Conservation (phyloP, 2,113 vertebrate genomes). For the Atractosteus spatula region DNA sequence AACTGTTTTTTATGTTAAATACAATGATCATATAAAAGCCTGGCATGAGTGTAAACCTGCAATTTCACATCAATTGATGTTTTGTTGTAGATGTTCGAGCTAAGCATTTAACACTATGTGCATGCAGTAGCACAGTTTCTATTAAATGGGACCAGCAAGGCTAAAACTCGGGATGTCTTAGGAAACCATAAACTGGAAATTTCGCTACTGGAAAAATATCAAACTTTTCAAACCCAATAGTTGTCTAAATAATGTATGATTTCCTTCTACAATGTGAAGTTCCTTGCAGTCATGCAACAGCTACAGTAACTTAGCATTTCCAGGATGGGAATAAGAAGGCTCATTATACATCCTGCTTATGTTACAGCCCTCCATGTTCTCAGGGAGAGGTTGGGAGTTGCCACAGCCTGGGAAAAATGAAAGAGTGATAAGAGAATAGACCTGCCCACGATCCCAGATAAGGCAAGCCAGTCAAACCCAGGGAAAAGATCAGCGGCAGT, state of each 20-base stretch:
- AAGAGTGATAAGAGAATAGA: conserved; percentile 46
- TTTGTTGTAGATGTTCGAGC: no score
- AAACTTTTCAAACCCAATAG: no score
- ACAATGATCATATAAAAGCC: no score
- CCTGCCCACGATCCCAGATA: conserved; percentile 39
- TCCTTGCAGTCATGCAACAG: conserved; percentile 41
- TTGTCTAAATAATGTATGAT: conserved; percentile 50
- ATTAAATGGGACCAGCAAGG: no score
- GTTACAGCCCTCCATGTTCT: conserved; percentile 51
- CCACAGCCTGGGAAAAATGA: conserved; percentile 35
- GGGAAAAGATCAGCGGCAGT: conserved; percentile 36
- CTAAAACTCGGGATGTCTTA: no score
- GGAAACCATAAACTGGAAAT: no score
- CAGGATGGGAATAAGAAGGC: conserved; percentile 38
- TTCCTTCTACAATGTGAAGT: conserved; percentile 39
- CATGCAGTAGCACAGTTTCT: no score
- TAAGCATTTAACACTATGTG: no score
- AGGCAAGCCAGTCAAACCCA: conserved; percentile 42
- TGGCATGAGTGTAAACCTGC: no score
- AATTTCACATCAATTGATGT: no score
- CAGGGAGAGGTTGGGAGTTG: conserved; percentile 29
- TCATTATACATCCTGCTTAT: conserved; percentile 53
- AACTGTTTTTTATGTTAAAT: no score
- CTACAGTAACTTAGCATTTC: conserved; percentile 42
- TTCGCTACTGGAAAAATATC: no score